Conservation (phyloP, 2,888 invertebrate genomes). For the Silvanus unidentatus region DNA sequence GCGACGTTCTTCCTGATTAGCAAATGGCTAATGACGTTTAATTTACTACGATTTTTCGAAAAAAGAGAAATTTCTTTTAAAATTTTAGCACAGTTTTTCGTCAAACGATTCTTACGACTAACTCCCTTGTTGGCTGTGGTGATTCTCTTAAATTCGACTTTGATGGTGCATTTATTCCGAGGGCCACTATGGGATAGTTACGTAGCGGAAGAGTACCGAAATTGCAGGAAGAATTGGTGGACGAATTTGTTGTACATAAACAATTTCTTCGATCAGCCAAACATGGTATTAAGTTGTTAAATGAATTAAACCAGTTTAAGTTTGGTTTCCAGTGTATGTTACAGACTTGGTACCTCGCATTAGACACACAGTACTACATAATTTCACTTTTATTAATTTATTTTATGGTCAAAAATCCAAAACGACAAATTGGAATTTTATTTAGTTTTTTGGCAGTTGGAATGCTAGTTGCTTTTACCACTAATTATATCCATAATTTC, state of each 20-base stretch:
- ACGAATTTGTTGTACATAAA: constrained; percentile 32
- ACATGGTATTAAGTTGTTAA: constrained; percentile 24
- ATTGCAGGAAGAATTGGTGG: constrained; percentile 34
- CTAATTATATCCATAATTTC: constrained; percentile 20
- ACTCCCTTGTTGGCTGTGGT: constrained; percentile 25
- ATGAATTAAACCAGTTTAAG: too few species aligned
- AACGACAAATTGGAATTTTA: constrained; percentile 6
- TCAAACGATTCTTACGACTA: constrained; percentile 30
- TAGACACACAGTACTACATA: constrained; percentile 29
- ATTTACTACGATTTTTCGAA: constrained; percentile 18
- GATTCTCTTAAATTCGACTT: constrained; percentile 27
- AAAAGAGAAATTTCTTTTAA: constrained; percentile 15
- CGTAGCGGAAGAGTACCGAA: constrained; percentile 26
- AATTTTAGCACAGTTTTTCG: constrained; percentile 20
- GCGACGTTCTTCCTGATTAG: constrained; percentile 41
- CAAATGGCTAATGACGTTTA: constrained; percentile 35
- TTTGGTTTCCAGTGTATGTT: constrained; percentile 31
- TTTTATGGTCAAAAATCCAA: constrained; percentile 9
- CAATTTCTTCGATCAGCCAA: constrained; percentile 23
- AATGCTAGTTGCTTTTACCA: constrained; percentile 6
- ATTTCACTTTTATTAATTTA: constrained; percentile 6
- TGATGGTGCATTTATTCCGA: constrained; percentile 25
- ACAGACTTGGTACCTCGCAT: constrained; percentile 31
- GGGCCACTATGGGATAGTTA: constrained; percentile 31
- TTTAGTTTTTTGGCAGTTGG: constrained; percentile 19